Base-by-base conservation (phyloP, 2,797 vertebrate species). In the Acomys russatus region DNA sequence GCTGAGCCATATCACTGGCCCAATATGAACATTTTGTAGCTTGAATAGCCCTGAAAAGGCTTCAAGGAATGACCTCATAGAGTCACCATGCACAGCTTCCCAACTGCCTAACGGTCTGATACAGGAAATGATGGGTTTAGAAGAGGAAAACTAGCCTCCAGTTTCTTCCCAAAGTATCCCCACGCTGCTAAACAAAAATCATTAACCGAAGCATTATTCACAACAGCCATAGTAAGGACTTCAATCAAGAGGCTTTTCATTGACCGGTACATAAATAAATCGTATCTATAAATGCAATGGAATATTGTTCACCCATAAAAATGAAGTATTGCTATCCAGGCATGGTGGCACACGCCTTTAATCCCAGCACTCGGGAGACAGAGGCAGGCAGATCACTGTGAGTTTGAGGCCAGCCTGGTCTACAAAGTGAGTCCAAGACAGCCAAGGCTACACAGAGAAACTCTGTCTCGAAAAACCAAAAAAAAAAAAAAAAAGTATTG, bases 71-170 rank as follows among this genome's bases (percentile, higher is more conserved):
- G 8, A 15, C 56, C 90, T 25, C 59, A 9, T 0, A 8, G n/a
- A 68, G n/a, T 51, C 71, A 9, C 6, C 35, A 1, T 0, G 0
- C 3, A 22, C 66, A 38, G 76, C 70, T 68, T 85, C 78, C 91
- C 35, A 17, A 30, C 59, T 71, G 4, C 22, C 44, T 8, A 14
- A 33, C 63, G 54, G 63, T 22, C 71, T n/a, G 92, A 92, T 22
- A n/a, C 18, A 82, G 66, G 30, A 68, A 5, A 8, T 28, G 28
- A 71, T 0, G 0, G 4, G 33, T 74, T 14, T 3, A 6, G 49
- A 82, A 59, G 30, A 92, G 18, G 28, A n/a, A 71, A 94, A 85
- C 35, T 33, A 49, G 20, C 8, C 59, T 80, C 33, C 78, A 35
- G 12, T 73, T 92, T 74, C 17, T 8, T 94, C 64, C 76, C 33